phyloP scores from a whole-genome alignment of 1,140 invertebrate species.

The Matsumurasca onukii region DNA sequence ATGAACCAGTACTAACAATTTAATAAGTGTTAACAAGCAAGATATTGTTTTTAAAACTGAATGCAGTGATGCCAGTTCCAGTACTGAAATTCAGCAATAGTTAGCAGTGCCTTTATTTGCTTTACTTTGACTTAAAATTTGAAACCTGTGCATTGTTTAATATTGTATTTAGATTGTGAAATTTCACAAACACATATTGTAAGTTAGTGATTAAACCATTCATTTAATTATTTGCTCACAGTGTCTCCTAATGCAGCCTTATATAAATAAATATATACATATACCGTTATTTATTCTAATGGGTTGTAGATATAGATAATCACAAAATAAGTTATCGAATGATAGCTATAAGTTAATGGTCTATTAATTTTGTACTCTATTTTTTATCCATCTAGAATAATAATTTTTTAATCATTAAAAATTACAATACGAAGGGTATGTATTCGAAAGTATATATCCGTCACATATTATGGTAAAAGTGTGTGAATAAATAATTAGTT shows the following conservation, averaged over 20 bases:
- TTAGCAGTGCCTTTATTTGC: too few relatives aligned
- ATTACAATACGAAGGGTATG: background rate
- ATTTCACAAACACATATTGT: too few relatives aligned
- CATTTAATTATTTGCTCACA: conserved; percentile 6
- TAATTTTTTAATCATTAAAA: conserved; percentile 2
- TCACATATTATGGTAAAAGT: background rate
- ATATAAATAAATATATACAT: conserved; percentile 23
- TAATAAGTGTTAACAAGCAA: too few relatives aligned
- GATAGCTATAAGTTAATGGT: conserved; percentile 18
- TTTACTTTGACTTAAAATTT: too few relatives aligned
- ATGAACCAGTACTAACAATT: too few relatives aligned
- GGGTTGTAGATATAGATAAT: conserved; percentile 20
- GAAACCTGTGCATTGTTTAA: too few relatives aligned
- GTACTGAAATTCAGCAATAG: too few relatives aligned
- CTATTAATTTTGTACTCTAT: conserved; percentile 29
- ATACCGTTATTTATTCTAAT: conserved; percentile 22
- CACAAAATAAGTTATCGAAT: conserved; percentile 9
- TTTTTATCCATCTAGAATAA: conserved; percentile 20
- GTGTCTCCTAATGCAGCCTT: conserved; percentile 11
- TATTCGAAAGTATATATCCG: background rate
- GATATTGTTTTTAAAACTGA: too few relatives aligned
- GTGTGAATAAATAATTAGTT: conserved; percentile 29
- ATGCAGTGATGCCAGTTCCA: too few relatives aligned
- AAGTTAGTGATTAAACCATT: too few relatives aligned
- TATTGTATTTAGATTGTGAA: too few relatives aligned